phyloP scores from a whole-genome alignment of 2,888 invertebrate genomes.

The Deilephila elpenor region DNA sequence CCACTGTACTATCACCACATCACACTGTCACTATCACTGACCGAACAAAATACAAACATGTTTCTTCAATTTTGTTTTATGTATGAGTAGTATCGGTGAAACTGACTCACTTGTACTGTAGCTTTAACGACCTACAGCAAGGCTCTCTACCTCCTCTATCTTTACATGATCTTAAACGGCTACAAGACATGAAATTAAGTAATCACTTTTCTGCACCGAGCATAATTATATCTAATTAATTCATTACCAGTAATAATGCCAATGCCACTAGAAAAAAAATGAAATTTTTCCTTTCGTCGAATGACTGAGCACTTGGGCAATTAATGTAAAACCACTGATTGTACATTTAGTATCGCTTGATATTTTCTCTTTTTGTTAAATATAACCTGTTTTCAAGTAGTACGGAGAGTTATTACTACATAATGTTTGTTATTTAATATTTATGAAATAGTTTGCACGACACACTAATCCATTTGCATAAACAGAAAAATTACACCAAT shows the following conservation, averaged over 20 bases:
- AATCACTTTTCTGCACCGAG: not conserved
- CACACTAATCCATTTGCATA: too few species aligned
- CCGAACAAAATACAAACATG: not conserved
- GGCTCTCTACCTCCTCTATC: too few species aligned
- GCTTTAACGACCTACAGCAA: too few species aligned
- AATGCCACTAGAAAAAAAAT: conserved; percentile 10
- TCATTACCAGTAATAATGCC: not conserved
- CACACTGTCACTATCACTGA: too few species aligned
- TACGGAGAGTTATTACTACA: not conserved
- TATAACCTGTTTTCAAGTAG: not conserved
- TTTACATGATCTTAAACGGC: too few species aligned
- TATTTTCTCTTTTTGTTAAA: conserved; percentile 21
- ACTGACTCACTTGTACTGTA: too few species aligned
- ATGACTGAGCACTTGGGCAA: conserved; percentile 6
- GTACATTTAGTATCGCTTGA: not conserved
- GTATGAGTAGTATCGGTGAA: not conserved
- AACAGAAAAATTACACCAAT: too few species aligned
- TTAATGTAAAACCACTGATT: not conserved
- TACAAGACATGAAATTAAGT: too few species aligned
- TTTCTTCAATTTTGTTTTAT: too few species aligned
- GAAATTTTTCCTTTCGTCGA: conserved; percentile 5
- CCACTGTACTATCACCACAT: too few species aligned
- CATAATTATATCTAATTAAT: not conserved
- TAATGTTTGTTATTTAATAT: too few species aligned
- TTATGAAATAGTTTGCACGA: too few species aligned